Evolutionary conservation across 2,113 vertebrate genomes (phyloP), one percentile per base, ranked within the genome.

Genomic region (Macheiramphus alcinus): DNA sequence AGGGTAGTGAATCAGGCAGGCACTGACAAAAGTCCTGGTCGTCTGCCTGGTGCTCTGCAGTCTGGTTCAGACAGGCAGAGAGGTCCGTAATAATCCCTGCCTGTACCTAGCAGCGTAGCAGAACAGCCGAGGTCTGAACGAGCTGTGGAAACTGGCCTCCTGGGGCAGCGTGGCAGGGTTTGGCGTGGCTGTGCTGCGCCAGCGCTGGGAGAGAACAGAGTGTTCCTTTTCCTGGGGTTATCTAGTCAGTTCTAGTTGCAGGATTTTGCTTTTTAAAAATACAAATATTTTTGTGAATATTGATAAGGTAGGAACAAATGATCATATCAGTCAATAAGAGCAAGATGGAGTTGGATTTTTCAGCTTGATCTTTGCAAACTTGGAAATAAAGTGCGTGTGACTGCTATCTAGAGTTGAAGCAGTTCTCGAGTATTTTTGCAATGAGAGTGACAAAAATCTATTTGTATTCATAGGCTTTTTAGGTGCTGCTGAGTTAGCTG

Each of bases 71-170:
- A 2, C 4, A 11, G 18, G 26, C 31, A 59, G 63, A 29, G 63
- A 29, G 56, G 52, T 48, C 65, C 2, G 1, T 5, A 8, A 9
- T 5, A n/a, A 10, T 13, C 26, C 31, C 25, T 22, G 0, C 16
- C 48, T 10, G 11, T 23, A 16, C 23, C 16, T 9, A 6, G 55
- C 29, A 16, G 59, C 0, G 16, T 8, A 19, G 50, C 2, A 5
- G 34, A 16, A 14, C 38, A 31, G 79, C 45, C 2, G 0, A 40
- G 45, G 21, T 13, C 16, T 31, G 48, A 13, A 22, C 1, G 31
- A 65, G 66, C 38, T 48, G 55, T 2, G 9, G 32, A 3, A 10
- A 16, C 29, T 53, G 83, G 48, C 13, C 20, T 14, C 27, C 43
- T 16, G 65, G 67, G 70, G 18, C 38, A 40, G 62, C 1, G 6